Evolutionary conservation across 2,888 invertebrate species (phyloP), one percentile per base, ranked within the genome.

Genomic region (Acrobasis suavella): DNA sequence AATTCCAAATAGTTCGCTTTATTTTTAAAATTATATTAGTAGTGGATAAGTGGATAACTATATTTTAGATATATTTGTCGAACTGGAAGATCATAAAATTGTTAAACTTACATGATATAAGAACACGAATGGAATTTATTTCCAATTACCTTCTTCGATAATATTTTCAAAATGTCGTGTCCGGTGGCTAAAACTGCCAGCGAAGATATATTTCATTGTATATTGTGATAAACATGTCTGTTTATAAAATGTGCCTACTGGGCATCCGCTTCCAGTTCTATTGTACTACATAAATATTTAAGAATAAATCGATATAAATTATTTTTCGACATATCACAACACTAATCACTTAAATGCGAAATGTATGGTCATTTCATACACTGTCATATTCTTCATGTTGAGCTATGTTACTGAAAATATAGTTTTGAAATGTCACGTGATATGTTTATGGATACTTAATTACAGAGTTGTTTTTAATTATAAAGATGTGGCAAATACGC

Each of bases 301-400:
- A 14, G 6, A 46, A 46, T 46, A 46, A 46, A 46, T 56, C 56
- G 56, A 56, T n/a, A 42, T n/a, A 1, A 54, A 54, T 54, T 37
- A 14, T 17, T 37, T 17, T 12, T 37, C 37, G 38, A 17, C 51
- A 16, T 10, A 10, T 5, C 15, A 17, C 56, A 39, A 6, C 56
- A 39, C 56, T 17, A 56, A 39, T 56, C 39, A 56, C 17, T 56
- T 56, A 56, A 17, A 9, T 8, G 16, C n/a, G 17, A 17, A 54
- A 54, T 37, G n/a, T 15, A 15, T 54, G 38, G 37, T 42, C 63
- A 58, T 55, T 32, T 37, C 56, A 54, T 59, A 56, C 16, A 16
- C 42, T 7, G 10, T 55, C 15, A 2, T 55, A 55, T 38, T 39
- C 56, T 42, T 39, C 42, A 42, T 56, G 42, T 39, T 39, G 56